A percentile compares a stretch with the other conserved stretches of the same genome.
These are phyloP conservation scores for Hypanus sabinus DNA, from an alignment of 2,113 vertebrate species.

Conservation along the genomic window DNA sequence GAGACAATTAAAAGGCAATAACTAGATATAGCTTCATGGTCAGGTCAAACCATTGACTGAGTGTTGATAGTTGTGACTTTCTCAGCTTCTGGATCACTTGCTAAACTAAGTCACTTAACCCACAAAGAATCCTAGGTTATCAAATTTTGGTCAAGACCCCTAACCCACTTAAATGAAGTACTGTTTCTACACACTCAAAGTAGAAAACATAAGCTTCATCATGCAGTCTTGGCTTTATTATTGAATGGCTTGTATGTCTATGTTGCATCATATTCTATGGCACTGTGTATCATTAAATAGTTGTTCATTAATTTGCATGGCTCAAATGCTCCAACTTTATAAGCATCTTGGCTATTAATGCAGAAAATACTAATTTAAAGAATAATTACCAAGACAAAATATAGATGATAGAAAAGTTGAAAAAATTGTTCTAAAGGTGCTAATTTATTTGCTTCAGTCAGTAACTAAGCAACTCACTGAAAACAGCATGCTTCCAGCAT, in stretches of 20 bases:
- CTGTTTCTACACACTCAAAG: neutral
- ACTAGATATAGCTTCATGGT: no score
- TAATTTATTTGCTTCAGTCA: neutral
- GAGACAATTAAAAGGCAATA: no score
- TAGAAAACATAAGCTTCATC: neutral
- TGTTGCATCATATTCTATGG: neutral
- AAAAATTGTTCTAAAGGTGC: neutral
- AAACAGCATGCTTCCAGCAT: neutral
- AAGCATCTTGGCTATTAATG: constrained; percentile 90
- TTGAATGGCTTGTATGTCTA: no score
- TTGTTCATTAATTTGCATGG: constrained; percentile 94
- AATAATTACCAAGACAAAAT: constrained; percentile 74
- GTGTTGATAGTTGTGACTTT: no score
- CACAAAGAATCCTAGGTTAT: no score
- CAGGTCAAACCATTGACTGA: no score
- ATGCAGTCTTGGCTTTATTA: neutral
- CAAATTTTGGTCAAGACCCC: no score
- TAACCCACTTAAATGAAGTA: no score
- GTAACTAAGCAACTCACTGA: neutral
- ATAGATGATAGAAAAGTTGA: constrained; percentile 39
- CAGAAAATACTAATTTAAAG: constrained; percentile 86
- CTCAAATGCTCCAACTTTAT: constrained; percentile 88
- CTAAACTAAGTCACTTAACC: no score
- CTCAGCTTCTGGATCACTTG: no score
- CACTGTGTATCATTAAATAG: constrained; percentile 51